Conservation (phyloP, 2,888 invertebrate genomes). For the Heteromurus nitidus region DNA sequence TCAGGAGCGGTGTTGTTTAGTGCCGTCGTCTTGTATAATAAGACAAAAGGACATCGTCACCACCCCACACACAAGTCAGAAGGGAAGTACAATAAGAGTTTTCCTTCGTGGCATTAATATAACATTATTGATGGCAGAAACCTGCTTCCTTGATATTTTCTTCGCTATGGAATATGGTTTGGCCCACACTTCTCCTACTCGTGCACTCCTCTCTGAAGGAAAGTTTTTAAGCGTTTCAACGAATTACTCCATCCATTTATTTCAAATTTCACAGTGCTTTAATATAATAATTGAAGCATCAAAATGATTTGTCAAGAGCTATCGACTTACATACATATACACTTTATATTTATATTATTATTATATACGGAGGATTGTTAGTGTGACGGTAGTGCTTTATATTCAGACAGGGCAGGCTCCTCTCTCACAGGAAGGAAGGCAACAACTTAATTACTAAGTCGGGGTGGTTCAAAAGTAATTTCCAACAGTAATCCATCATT, state of each 20-base stretch:
- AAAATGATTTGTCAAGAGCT: conserved; percentile 54
- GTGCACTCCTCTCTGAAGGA: no score
- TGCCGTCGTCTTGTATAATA: not conserved
- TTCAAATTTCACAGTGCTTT: conserved; percentile 58
- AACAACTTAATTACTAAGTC: conserved; percentile 64
- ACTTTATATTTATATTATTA: not conserved
- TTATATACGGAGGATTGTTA: not conserved
- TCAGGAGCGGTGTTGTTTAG: conserved; percentile 30
- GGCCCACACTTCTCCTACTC: no score
- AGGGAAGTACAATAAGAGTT: no score
- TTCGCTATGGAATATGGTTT: no score
- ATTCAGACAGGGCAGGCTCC: not conserved
- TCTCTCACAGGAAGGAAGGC: conserved; percentile 47
- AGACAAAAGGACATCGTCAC: not conserved
- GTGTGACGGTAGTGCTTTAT: not conserved
- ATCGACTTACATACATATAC: no score
- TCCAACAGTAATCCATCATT: conserved; percentile 63
- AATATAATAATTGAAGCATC: conserved; percentile 56
- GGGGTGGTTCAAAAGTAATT: conserved; percentile 61
- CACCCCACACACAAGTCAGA: no score
- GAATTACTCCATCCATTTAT: conserved; percentile 49
- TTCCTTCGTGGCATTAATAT: no score
- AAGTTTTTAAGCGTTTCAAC: conserved; percentile 34
- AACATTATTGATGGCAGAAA: no score
- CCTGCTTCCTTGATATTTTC: no score